Evolutionary conservation across 2,113 vertebrate genomes (phyloP).

Genomic region (Addax nasomaculatus): DNA sequence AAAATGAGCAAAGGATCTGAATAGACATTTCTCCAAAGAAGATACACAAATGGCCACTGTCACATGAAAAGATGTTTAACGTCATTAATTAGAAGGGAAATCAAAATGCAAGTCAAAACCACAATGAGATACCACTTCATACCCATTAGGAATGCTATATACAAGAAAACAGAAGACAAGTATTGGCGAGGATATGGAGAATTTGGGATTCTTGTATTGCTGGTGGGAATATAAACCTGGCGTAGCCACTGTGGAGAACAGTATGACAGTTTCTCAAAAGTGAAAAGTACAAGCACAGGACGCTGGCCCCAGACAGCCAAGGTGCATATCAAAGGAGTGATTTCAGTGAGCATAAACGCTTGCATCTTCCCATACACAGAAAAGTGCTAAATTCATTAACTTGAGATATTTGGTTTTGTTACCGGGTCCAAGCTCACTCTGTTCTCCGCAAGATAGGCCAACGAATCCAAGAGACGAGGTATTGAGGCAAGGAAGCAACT

Average conservation of each 20-base stretch:
- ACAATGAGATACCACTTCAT: not conserved
- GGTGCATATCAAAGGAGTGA: not conserved
- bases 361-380: not conserved
- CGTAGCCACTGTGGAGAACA: not conserved
- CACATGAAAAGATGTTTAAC: not conserved
- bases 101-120: not conserved
- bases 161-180: not conserved
- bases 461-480: not conserved
- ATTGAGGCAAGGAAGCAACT: not conserved
- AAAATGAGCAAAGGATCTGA: not conserved
- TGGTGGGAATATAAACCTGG: not conserved
- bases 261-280: not conserved
- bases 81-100: not conserved
- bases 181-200: not conserved
- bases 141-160: not conserved
- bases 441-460: accelerated
- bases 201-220: not conserved
- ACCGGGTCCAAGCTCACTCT: not conserved
- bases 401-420: not conserved
- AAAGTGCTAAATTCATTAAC: not conserved
- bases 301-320: not conserved
- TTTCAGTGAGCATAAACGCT: not conserved
- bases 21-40: not conserved
- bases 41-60: not conserved
- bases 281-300: not conserved